Percentiles rank a stretch among this genome's conserved stretches.
phyloP scores from a whole-genome alignment of 1,140 invertebrate genomes.

The Radopholus similis region DNA sequence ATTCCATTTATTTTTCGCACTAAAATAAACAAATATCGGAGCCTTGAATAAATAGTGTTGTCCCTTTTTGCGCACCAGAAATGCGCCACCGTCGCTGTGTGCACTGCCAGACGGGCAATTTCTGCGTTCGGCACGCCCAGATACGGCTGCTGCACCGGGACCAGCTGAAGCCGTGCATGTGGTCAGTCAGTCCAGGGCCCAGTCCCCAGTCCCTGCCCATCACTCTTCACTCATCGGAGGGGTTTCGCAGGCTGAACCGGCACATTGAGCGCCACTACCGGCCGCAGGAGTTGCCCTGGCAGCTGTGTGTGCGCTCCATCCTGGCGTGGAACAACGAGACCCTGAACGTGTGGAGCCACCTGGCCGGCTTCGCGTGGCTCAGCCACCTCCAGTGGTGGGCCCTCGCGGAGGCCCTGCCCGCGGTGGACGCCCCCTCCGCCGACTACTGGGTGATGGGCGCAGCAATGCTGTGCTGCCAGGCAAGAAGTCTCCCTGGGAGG shows the following conservation, averaged over 20 bases:
- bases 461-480: conserved; percentile 70
- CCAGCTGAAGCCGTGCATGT: conserved; percentile 26
- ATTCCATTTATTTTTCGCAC: too few species aligned
- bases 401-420: conserved; percentile 65
- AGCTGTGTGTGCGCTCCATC: conserved; percentile 67
- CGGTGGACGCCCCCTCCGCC: conserved; percentile 45
- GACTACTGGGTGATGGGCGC: conserved; percentile 83
- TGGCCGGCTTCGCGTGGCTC: conserved; percentile 84
- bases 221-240: too few species aligned
- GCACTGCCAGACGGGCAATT: conserved; percentile 11
- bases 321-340: conserved; percentile 97
- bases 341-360: conserved; percentile 92
- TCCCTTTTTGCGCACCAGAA: too few species aligned
- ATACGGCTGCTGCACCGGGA: conserved; percentile 32
- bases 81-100: conserved; percentile 19
- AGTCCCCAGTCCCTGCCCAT: too few species aligned
- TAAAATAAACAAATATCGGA: too few species aligned
- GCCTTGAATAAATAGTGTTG: too few species aligned
- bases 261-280: conserved; percentile 52
- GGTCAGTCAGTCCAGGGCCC: neutral
- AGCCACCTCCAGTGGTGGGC: conserved; percentile 78
- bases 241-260: conserved; percentile 46
- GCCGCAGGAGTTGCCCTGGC: conserved; percentile 44
- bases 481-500: conserved; percentile 14
- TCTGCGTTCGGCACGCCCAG: conserved; percentile 26